Evolutionary conservation across 1,140 invertebrate genomes (phyloP).

Genomic region (Papilio glaucus): DNA sequence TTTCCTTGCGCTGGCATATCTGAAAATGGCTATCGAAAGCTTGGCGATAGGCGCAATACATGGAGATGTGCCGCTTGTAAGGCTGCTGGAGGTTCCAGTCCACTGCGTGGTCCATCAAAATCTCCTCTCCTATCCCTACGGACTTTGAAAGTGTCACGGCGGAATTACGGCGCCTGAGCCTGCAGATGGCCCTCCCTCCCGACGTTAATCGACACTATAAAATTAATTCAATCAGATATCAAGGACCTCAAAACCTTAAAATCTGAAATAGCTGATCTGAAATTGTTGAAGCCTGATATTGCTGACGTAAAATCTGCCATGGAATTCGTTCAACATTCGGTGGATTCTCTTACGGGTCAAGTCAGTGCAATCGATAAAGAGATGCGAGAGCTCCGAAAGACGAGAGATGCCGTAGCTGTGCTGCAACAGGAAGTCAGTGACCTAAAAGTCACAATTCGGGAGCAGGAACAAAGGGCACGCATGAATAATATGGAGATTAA

Average conservation of each 20-base stretch:
- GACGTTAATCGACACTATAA: background rate
- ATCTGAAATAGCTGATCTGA: slow-evolving; percentile 6
- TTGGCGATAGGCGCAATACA: too few species aligned
- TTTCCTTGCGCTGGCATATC: too few species aligned
- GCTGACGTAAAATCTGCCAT: slow-evolving; percentile 38
- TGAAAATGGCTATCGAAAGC: too few species aligned
- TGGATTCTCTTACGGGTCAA: slow-evolving; percentile 19
- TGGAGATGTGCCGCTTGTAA: too few species aligned
- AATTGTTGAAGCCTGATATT: slow-evolving; percentile 28
- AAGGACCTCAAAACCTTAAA: background rate
- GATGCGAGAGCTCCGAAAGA: slow-evolving; percentile 3
- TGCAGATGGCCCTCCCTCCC: background rate
- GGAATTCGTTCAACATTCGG: slow-evolving; percentile 5
- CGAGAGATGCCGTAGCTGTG: slow-evolving; percentile 7
- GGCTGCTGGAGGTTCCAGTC: too few species aligned
- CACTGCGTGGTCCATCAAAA: too few species aligned
- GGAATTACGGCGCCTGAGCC: background rate
- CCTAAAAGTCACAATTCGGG: background rate
- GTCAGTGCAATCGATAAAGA: slow-evolving; percentile 23
- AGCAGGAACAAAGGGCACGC: slow-evolving; percentile 43
- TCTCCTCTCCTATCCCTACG: too few species aligned
- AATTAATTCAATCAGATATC: background rate
- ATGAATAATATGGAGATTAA: slow-evolving; percentile 52
- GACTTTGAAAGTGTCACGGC: too few species aligned
- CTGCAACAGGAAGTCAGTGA: slow-evolving; percentile 9